Evolutionary conservation across 2,888 invertebrate species (phyloP).

Genomic region (Trichopoda pennipes): DNA sequence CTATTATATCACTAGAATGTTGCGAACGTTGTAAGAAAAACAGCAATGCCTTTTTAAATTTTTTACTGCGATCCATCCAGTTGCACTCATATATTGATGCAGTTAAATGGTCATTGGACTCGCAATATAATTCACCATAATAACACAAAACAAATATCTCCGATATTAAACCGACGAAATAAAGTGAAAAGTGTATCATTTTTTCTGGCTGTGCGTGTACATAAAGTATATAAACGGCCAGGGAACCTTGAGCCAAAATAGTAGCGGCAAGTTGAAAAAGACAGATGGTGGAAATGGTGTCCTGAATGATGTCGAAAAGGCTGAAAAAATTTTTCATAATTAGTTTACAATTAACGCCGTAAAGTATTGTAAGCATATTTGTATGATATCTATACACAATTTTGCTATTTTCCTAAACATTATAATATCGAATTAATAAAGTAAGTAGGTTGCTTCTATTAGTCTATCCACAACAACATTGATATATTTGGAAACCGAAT

Average conservation of each 20-base stretch:
- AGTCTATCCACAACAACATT: no score
- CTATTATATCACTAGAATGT: slow-evolving; percentile 82
- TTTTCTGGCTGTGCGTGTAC: slow-evolving; percentile 61
- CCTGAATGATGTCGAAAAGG: slow-evolving; percentile 81
- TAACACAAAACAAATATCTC: slow-evolving; percentile 82
- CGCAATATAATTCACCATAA: slow-evolving; percentile 82
- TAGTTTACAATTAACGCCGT: no score
- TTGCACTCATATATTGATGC: slow-evolving; percentile 82
- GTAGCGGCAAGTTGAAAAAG: slow-evolving; percentile 82
- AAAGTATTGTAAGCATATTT: no score
- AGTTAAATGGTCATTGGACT: no score
- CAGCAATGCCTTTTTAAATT: slow-evolving; percentile 77
- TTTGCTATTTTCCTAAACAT: no score
- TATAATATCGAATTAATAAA: no score
- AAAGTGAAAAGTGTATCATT: slow-evolving; percentile 61
- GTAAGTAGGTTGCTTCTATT: no score
- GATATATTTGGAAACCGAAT: no score
- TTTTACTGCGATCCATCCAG: slow-evolving; percentile 82
- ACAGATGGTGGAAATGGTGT: slow-evolving; percentile 82
- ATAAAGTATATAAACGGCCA: slow-evolving; percentile 81
- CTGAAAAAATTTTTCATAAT: no score
- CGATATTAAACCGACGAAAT: slow-evolving; percentile 80
- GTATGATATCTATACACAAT: no score
- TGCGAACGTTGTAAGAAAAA: slow-evolving; percentile 83
- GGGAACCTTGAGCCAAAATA: slow-evolving; percentile 75